Conservation (phyloP, 2,888 invertebrate species). For the Julus scanicus region DNA sequence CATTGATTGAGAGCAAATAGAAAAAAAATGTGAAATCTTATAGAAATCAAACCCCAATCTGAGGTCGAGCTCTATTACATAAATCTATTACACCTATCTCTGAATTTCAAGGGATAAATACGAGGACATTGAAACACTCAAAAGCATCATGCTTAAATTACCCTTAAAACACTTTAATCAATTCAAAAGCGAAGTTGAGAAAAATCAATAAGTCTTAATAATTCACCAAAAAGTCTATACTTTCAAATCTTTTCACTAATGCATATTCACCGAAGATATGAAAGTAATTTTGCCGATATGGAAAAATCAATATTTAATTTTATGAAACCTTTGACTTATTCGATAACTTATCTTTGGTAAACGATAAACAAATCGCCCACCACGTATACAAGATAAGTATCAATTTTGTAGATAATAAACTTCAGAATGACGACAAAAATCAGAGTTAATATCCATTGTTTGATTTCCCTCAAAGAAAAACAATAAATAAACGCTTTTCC, state of each 20-base stretch:
- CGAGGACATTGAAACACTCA: background rate
- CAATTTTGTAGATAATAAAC: background rate
- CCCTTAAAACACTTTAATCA: background rate
- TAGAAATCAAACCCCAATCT: no score
- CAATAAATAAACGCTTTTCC: no score
- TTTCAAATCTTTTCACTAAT: background rate
- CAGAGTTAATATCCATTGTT: background rate
- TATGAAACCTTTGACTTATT: background rate
- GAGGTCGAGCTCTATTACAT: no score
- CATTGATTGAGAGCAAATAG: no score
- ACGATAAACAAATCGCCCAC: background rate
- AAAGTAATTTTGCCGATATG: slow-evolving; percentile 6
- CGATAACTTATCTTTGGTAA: background rate
- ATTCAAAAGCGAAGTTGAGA: background rate
- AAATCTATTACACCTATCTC: background rate
- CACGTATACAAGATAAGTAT: background rate
- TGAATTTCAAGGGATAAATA: background rate
- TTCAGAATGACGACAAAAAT: background rate
- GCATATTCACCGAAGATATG: background rate
- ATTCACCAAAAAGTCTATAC: background rate
- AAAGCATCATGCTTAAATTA: background rate
- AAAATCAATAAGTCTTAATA: background rate
- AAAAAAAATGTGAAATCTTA: no score
- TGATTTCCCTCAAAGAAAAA: background rate
- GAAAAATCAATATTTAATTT: slow-evolving; percentile 35